Percentiles rank a stretch among this genome's conserved stretches.
phyloP scores from a whole-genome alignment of 2,113 vertebrate species.

The Pseudopodoces humilis region DNA sequence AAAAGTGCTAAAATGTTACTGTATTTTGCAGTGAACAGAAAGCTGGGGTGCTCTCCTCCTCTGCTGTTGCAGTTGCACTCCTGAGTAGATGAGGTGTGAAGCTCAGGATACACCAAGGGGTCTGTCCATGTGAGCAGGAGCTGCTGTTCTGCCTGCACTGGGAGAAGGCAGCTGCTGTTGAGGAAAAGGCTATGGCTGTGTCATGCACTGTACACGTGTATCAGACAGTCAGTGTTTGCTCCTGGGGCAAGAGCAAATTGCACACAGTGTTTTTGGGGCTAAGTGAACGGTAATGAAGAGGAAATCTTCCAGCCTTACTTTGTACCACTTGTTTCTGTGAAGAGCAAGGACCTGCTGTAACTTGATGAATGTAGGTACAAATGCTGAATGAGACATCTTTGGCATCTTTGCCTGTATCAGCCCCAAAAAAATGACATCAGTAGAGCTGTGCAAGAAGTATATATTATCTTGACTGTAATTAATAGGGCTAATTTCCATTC shows the following conservation, averaged over 20 bases:
- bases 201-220: fast-evolving
- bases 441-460: neutral
- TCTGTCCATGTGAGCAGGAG: neutral
- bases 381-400: neutral
- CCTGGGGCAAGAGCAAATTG: neutral
- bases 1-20: neutral
- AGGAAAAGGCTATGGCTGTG: neutral
- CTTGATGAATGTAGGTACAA: neutral
- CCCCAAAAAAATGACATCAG: neutral
- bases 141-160: fast-evolving
- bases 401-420: neutral
- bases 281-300: neutral
- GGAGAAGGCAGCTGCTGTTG: neutral
- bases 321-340: neutral
- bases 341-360: neutral
- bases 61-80: neutral
- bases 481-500: neutral
- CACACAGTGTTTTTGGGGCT: neutral
- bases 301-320: neutral
- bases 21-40: neutral
- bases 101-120: neutral
- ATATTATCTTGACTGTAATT: neutral
- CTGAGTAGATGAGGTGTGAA: neutral
- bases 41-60: neutral
- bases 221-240: neutral